Conservation (phyloP, 2,888 invertebrate species). For the Leptodirus hochenwartii region DNA sequence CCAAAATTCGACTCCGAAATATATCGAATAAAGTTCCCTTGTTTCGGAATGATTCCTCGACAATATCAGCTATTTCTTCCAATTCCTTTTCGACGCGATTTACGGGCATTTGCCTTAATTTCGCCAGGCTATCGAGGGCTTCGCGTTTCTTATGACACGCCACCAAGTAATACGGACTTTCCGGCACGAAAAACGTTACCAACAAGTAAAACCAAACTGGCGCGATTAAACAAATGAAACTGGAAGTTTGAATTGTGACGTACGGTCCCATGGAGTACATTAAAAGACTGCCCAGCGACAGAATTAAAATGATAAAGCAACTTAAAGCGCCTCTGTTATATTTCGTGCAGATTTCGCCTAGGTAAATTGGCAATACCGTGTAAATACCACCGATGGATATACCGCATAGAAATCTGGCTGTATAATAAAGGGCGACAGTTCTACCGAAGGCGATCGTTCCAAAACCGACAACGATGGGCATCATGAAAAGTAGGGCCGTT, state of each 20-base stretch:
- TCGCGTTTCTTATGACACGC: constrained; percentile 18
- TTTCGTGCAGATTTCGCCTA: no score
- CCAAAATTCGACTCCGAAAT: constrained; percentile 38
- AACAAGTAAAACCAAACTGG: constrained; percentile 8
- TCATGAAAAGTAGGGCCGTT: constrained; percentile 38
- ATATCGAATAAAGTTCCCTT: constrained; percentile 14
- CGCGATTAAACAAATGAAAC: constrained; percentile 7
- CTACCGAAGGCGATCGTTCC: constrained; percentile 10
- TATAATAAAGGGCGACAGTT: constrained; percentile 9
- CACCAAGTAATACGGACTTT: constrained; percentile 11
- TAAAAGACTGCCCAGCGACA: constrained; percentile 10
- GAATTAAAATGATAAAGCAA: constrained; percentile 9
- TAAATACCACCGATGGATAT: no score
- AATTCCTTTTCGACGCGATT: constrained; percentile 1
- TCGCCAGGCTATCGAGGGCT: no score
- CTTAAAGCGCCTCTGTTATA: constrained; percentile 11
- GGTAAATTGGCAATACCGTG: no score
- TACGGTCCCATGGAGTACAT: constrained; percentile 11
- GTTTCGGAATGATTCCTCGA: constrained; percentile 2
- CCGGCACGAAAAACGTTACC: constrained; percentile 9
- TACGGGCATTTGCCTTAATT: background rate
- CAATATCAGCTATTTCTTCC: constrained; percentile 1
- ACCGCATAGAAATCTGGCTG: constrained; percentile 11
- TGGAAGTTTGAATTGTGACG: constrained; percentile 7
- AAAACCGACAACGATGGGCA: constrained; percentile 39